Conservation (phyloP, 2,888 invertebrate species). For the Aquatica leii region DNA sequence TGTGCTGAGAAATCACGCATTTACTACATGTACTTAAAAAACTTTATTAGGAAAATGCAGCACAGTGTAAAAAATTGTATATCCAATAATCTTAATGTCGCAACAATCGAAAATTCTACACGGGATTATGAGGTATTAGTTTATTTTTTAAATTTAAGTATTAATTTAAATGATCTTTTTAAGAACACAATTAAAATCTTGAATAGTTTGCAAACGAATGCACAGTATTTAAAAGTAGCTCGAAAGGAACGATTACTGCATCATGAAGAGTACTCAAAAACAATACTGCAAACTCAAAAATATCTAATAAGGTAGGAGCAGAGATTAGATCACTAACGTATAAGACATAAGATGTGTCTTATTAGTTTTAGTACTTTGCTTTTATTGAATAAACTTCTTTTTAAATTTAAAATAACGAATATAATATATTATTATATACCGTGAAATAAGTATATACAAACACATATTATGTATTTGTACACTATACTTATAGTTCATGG, state of each 20-base stretch:
- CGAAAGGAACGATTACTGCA: conserved; percentile 57
- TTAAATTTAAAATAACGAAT: too few relatives aligned
- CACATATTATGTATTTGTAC: too few relatives aligned
- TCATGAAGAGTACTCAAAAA: conserved; percentile 40
- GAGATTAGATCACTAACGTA: too few relatives aligned
- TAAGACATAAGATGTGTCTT: too few relatives aligned
- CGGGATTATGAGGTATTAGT: conserved; percentile 36
- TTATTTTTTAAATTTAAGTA: neutral
- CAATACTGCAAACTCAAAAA: conserved; percentile 62
- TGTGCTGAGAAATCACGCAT: too few relatives aligned
- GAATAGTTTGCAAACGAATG: conserved; percentile 78
- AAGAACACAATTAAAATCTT: conserved; percentile 73
- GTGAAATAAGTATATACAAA: too few relatives aligned
- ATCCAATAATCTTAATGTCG: too few relatives aligned
- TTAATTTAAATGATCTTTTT: conserved; percentile 10
- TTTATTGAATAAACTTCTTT: too few relatives aligned
- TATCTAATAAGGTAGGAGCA: conserved; percentile 67
- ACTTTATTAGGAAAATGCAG: conserved; percentile 11
- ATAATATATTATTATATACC: too few relatives aligned
- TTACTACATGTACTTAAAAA: conserved; percentile 12
- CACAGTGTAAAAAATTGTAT: conserved; percentile 9
- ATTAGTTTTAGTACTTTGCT: too few relatives aligned
- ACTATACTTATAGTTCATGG: too few relatives aligned
- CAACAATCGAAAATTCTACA: neutral
- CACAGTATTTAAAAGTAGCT: conserved; percentile 66